Percentiles rank a stretch among this genome's conserved stretches.
Conservation (phyloP, 2,888 invertebrate species). For the Cataglyphis albicans region DNA sequence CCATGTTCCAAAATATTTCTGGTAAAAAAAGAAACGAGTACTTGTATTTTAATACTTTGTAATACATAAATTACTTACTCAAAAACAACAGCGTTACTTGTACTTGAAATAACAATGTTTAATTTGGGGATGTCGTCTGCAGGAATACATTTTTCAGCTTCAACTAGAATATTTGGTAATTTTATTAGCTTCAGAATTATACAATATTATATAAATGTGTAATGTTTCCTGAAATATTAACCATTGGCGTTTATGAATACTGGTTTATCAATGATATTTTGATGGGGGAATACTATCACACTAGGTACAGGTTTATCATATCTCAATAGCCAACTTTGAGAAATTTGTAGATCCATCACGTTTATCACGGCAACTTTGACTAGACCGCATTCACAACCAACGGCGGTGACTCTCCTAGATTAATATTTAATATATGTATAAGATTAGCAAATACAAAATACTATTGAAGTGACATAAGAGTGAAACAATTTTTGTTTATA, state of each 20-base stretch:
- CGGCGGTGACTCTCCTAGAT: constrained; percentile 87
- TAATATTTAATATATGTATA: constrained; percentile 4
- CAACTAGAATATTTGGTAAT: constrained; percentile 62
- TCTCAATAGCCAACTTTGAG: constrained; percentile 87
- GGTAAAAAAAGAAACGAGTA: constrained; percentile 70
- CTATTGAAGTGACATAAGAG: neutral
- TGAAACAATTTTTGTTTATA: neutral
- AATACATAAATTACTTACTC: constrained; percentile 85
- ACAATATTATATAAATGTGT: neutral
- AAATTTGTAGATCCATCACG: constrained; percentile 86
- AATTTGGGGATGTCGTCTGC: constrained; percentile 80
- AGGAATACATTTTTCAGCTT: constrained; percentile 50
- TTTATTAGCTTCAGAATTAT: constrained; percentile 12
- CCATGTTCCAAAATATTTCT: constrained; percentile 87
- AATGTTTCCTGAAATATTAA: constrained; percentile 44
- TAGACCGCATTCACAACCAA: constrained; percentile 89
- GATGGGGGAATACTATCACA: constrained; percentile 86
- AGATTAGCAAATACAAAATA: neutral
- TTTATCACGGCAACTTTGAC: constrained; percentile 87
- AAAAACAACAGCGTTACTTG: constrained; percentile 88
- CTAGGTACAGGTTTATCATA: constrained; percentile 88
- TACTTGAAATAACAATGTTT: constrained; percentile 88
- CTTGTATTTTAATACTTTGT: neutral
- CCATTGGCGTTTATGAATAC: constrained; percentile 73
- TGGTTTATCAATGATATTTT: constrained; percentile 75